phyloP scores from a whole-genome alignment of 1,140 invertebrate genomes.

The Euschistus heros region DNA sequence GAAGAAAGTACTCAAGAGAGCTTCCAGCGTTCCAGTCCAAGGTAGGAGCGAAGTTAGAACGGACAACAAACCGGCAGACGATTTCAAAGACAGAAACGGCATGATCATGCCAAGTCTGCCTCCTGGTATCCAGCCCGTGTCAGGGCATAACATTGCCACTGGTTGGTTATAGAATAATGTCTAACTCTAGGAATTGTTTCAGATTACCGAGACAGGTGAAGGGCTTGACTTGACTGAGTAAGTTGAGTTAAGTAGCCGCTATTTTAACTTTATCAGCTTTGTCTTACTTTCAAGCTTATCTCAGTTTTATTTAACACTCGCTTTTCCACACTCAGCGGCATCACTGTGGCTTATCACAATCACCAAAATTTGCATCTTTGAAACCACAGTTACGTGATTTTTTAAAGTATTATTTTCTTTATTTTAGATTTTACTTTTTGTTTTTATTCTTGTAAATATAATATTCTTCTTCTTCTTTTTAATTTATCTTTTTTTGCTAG shows the following conservation, averaged over 20 bases:
- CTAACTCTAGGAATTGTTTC: too few relatives aligned
- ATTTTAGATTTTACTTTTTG: neutral
- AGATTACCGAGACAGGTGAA: too few relatives aligned
- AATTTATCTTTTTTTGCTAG: neutral
- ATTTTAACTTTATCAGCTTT: too few relatives aligned
- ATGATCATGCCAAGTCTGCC: constrained; percentile 42
- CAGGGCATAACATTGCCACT: constrained; percentile 47
- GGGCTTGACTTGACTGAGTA: too few relatives aligned
- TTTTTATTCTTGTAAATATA: neutral
- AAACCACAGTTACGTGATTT: neutral
- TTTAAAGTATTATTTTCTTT: neutral
- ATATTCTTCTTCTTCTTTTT: neutral
- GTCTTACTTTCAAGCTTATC: too few relatives aligned
- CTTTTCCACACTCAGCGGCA: neutral
- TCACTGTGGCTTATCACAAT: constrained; percentile 1
- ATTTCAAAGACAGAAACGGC: constrained; percentile 37
- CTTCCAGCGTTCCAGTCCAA: constrained; percentile 42
- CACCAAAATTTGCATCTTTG: neutral
- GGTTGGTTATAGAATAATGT: constrained; percentile 44
- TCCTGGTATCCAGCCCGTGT: constrained; percentile 49
- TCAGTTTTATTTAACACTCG: too few relatives aligned
- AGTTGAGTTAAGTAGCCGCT: too few relatives aligned
- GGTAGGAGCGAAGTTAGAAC: constrained; percentile 23
- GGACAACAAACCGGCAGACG: constrained; percentile 18
- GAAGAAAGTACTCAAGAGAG: constrained; percentile 42